Percentiles rank a stretch among this genome's conserved stretches.
These are phyloP conservation scores for Gortyna flavago DNA, from an alignment of 2,888 invertebrate genomes.

Conservation along the genomic window DNA sequence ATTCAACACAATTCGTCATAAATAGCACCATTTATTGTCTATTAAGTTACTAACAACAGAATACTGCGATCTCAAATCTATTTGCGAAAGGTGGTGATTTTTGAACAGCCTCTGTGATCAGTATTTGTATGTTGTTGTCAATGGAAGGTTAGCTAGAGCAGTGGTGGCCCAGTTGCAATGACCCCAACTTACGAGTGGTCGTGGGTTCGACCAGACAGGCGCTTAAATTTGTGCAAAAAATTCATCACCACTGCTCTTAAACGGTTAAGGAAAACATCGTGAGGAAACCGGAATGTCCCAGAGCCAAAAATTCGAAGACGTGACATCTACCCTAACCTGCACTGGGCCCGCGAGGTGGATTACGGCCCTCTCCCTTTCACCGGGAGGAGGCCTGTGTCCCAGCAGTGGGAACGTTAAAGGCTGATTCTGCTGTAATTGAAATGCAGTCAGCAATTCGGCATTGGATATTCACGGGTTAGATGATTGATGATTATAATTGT, in stretches of 20 bases:
- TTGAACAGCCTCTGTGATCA: neutral
- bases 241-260: no score
- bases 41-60: neutral
- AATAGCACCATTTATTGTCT: neutral
- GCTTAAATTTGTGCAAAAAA: no score
- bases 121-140: neutral
- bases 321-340: no score
- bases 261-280: no score
- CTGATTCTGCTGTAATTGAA: neutral
- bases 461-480: neutral
- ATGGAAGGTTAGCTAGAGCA: neutral
- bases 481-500: neutral
- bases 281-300: no score
- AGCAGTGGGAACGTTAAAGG: neutral
- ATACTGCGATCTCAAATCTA: neutral
- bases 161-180: no score
- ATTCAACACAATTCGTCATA: slow-evolving; percentile 1
- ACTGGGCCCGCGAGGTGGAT: no score
- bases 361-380: no score
- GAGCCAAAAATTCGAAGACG: no score
- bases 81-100: neutral
- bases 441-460: neutral
- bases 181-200: no score
- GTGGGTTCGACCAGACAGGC: no score
- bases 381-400: neutral